Base-by-base conservation (phyloP, 1,140 invertebrate genomes). In the Penaeus chinensis region DNA sequence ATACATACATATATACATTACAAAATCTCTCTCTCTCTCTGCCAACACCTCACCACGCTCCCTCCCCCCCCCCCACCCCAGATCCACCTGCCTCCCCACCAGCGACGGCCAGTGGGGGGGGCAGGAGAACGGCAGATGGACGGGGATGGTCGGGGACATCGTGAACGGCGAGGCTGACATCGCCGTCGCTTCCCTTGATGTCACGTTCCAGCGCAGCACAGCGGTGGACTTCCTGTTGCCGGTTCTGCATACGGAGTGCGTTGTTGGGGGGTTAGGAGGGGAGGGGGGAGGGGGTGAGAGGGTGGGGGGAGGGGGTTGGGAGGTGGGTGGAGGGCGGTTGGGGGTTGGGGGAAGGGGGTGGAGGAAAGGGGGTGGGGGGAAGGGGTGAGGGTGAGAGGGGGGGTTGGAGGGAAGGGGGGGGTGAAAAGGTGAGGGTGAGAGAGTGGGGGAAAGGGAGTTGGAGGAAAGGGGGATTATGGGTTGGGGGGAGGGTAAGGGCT, bases 101-200 rank as follows among this genome's bases (percentile, higher is more conserved):
- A 11, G 47, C 37, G 82, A 83, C 24, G 82, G 82, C 47, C 65
- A 76, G 47, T 83, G 82, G 82, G 82, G 82, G 11, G 65, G 32
- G 19, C 11, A 20, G 61, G 8, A 24, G n/a, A n/a, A 89, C 65
- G 87, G 87, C 2, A 22, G 47, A 7, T 90, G 89, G 89, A 89
- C 87, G 42, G 89, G 89, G 10, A 54, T 90, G 62, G 80, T 90
- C n/a, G 89, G 89, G 2, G 84, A 89, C 71, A 71, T 90, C 54
- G 47, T 86, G 20, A 13, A 54, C 16, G 82, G 82, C 7, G 22
- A 47, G 42, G 71, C 82, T 3, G 63, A 90, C 74, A 42, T 90
- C 42, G 89, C 77, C 11, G 65, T 90, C 8, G 89, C 87, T 32
- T 81, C 87, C 13, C 32, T 90, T 0, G 87, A 85, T 24, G 76